These are phyloP conservation scores for Cheilosia soror DNA, from an alignment of 2,888 invertebrate species.

Conservation along the genomic window DNA sequence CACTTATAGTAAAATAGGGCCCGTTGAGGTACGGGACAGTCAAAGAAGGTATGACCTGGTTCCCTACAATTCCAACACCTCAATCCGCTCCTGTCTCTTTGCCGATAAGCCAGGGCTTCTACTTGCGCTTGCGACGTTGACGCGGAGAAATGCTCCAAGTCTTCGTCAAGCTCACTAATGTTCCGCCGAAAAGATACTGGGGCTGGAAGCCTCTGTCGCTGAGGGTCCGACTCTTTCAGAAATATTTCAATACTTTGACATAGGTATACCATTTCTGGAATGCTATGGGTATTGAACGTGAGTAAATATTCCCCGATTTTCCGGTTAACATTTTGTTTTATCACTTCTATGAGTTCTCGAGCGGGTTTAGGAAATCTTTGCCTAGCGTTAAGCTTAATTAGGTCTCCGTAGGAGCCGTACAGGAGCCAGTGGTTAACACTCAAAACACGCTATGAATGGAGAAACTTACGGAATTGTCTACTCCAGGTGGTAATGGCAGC, in stretches of 20 bases:
- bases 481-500: no score
- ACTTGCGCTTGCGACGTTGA: background rate
- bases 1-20: background rate
- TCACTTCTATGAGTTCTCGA: background rate
- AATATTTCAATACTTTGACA: no score
- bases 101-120: background rate
- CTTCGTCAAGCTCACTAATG: background rate
- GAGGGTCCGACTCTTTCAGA: no score
- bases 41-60: background rate
- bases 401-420: no score
- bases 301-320: background rate
- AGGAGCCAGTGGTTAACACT: no score
- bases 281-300: background rate
- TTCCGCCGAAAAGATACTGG: background rate
- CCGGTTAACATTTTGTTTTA: background rate
- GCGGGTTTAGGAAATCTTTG: background rate
- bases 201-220: no score
- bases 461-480: no score
- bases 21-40: background rate
- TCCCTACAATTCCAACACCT: background rate
- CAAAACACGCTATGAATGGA: no score
- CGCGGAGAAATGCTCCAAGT: no score
- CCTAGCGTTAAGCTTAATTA: background rate
- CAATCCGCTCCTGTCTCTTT: background rate
- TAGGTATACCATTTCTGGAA: background rate